phyloP scores from a whole-genome alignment of 2,888 invertebrate species.

The Polymixis flavicincta region DNA sequence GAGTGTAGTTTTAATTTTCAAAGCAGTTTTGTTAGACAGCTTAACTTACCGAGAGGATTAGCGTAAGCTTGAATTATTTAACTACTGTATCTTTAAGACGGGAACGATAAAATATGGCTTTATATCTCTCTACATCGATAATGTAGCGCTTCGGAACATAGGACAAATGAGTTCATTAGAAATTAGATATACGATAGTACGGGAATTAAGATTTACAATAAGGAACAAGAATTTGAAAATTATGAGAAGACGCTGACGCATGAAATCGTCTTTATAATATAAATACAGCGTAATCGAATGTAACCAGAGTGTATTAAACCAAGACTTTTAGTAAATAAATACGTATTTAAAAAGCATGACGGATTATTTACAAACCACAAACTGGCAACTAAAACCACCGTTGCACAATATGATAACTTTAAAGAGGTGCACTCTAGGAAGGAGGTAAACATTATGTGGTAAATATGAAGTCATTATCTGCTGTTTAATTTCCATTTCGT shows the following conservation, averaged over 20 bases:
- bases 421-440: constrained; percentile 1
- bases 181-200: neutral
- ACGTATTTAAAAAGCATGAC: constrained; percentile 18
- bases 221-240: neutral
- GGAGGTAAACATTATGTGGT: neutral
- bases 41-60: neutral
- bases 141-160: neutral
- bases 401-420: constrained; percentile 40
- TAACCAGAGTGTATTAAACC: neutral
- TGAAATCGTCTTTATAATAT: neutral
- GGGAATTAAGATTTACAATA: neutral
- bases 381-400: constrained; percentile 11
- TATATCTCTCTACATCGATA: neutral
- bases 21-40: neutral
- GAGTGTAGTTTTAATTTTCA: neutral
- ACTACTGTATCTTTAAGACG: neutral
- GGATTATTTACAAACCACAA: constrained; percentile 36
- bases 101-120: constrained; percentile 18
- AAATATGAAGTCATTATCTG: constrained; percentile 17
- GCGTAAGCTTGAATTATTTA: constrained; percentile 6
- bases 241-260: no score
- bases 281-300: neutral
- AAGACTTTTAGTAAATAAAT: constrained; percentile 9
- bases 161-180: neutral
- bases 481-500: constrained; percentile 5